These are phyloP conservation scores for Myiothlypis chrysogaster DNA, from an alignment of 2,797 vertebrate species.

Conservation along the genomic window DNA sequence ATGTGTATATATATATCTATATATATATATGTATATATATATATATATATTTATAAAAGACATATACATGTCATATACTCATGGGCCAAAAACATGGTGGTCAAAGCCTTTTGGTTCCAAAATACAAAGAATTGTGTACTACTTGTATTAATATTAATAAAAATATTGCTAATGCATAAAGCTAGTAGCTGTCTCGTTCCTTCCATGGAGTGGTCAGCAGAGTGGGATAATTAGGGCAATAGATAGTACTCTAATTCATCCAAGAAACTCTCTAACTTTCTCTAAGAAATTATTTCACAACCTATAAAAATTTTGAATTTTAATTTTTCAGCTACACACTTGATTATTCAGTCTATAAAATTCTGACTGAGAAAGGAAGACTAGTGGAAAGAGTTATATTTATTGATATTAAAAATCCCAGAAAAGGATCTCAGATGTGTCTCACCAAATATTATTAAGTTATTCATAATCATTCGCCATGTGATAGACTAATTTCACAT, in stretches of 20 bases:
- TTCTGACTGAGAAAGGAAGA: not conserved
- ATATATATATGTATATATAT: not conserved
- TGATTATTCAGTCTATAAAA: not conserved
- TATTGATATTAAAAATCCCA: not conserved
- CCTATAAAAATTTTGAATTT: not conserved
- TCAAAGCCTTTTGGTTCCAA: not conserved
- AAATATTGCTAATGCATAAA: not conserved
- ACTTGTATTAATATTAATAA: not conserved
- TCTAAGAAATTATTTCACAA: not conserved
- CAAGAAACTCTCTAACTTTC: not conserved
- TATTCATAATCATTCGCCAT: not conserved
- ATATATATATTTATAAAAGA: not conserved
- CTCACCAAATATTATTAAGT: not conserved
- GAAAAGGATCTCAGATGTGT: not conserved
- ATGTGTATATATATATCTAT: no score
- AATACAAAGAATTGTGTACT: not conserved
- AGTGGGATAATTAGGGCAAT: not conserved
- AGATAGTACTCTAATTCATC: not conserved
- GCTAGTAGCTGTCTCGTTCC: not conserved
- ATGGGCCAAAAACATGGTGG: not conserved
- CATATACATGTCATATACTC: not conserved
- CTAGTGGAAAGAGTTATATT: not conserved
- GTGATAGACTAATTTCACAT: not conserved
- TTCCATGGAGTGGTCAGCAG: not conserved
- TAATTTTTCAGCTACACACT: not conserved